Base-by-base conservation (phyloP, 2,113 vertebrate species). In the Donacobius atricapilla region DNA sequence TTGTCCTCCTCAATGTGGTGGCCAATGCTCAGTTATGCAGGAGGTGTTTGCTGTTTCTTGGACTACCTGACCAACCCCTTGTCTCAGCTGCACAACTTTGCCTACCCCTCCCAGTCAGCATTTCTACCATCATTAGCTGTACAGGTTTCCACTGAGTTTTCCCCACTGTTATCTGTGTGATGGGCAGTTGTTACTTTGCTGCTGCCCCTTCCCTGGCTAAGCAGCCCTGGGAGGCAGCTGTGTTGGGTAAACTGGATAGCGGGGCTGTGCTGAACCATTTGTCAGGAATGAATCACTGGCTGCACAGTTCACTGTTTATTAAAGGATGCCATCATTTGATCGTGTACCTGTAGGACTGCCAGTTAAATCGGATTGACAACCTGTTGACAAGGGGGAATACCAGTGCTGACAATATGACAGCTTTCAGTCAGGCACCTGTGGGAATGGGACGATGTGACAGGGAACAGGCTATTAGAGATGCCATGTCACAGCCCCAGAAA, bases 401-500 rank as follows among this genome's bases (percentile, higher is more conserved):
- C 57, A 64, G 25, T 9, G 60, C 65, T 96, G 94, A 92, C 88
- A 93, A 60, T 45, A 57, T 87, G 96, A 96, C 93, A 93, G 73
- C 53, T 72, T 83, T 83, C 35, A 75, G 56, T 2, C 3, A 90
- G 69, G n/a, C 88, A 84, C 64, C 51, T 92, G 57, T 75, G 85
- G 85, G 90, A 95, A 83, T 0, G 3, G 72, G 77, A 53, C 0
- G 0, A 37, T 40, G 65, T 90, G 94, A 44, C 0, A 28, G 76
- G 24, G 83, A 90, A 44, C n/a, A 81, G 76, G 83, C 85, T 70
- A 63, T 83, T 83, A 90, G 40, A 89, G 51, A 35, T 8, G 44
- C 58, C 39, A 27, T 10, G 39, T 51, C 2, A 0, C 31, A 18
- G 42, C 33, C 71, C 47, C 50, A 30, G 91, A 83, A 91, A 94